Evolutionary conservation across 2,888 invertebrate species (phyloP).

Genomic region (Cantharis lateralis): DNA sequence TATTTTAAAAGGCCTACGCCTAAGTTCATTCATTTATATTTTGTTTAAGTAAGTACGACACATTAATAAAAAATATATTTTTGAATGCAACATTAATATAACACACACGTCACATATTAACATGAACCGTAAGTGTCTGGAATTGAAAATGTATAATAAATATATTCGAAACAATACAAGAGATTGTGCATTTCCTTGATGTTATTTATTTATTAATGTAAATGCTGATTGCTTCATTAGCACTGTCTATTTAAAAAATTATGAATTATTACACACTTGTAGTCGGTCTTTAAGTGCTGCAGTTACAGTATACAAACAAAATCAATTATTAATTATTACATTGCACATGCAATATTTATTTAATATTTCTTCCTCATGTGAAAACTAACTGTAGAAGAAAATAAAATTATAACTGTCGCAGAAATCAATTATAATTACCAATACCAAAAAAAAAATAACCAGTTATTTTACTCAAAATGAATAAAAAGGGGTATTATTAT

Average conservation of each 20-base stretch:
- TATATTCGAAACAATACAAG: not conserved
- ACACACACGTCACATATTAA: not conserved
- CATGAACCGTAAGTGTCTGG: not conserved
- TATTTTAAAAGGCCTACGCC: not conserved
- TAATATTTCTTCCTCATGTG: not conserved
- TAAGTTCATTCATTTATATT: not conserved
- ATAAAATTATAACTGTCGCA: not conserved
- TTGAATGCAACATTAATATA: not conserved
- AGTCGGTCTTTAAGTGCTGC: not conserved
- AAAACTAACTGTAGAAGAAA: not conserved
- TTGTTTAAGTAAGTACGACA: not conserved
- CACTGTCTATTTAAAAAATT: not conserved
- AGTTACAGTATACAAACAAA: not conserved
- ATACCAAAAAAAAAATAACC: not conserved
- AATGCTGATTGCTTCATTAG: not conserved
- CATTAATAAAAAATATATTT: not conserved
- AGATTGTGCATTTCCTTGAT: not conserved
- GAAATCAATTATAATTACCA: not conserved
- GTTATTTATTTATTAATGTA: not conserved
- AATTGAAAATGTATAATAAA: not conserved
- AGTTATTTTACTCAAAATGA: not conserved
- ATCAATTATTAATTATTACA: not conserved
- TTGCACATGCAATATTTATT: not conserved
- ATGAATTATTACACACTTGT: not conserved
- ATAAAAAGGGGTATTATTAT: too few species aligned